Conservation (phyloP, 37 sponge, comb jelly and placozoan species). For the Aphrocallistes beatrix region DNA sequence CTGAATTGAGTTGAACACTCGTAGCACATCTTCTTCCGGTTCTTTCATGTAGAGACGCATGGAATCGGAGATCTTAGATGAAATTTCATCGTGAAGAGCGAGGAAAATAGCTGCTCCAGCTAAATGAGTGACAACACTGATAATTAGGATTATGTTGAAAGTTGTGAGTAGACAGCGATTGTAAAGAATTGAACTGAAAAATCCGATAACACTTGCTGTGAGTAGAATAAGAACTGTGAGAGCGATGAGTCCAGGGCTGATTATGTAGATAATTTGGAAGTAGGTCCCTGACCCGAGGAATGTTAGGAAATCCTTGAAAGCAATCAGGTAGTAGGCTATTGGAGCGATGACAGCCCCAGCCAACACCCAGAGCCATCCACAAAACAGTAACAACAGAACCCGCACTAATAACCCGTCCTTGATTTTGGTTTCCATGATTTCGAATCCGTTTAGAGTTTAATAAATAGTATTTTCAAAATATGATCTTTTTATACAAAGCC, state of each 20-base stretch:
- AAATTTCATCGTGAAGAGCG: background rate
- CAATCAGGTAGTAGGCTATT: background rate
- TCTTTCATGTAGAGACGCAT: background rate
- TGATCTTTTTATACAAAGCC: too few species aligned
- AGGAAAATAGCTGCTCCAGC: background rate
- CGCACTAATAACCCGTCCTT: background rate
- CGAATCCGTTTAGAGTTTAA: too few species aligned
- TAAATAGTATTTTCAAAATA: too few species aligned
- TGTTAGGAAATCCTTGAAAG: background rate
- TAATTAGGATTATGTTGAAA: background rate
- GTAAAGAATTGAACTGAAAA: background rate
- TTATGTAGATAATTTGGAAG: background rate
- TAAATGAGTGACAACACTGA: background rate
- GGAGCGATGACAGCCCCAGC: background rate
- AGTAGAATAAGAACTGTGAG: background rate
- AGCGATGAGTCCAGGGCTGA: background rate
- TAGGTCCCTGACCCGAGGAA: background rate
- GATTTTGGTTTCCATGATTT: background rate
- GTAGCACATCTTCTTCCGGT: background rate
- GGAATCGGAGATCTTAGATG: background rate
- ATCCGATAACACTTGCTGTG: background rate
- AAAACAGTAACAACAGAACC: background rate
- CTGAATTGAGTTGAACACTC: background rate
- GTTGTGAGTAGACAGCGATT: conserved; percentile 3
- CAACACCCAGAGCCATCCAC: background rate